A percentile compares a stretch with the other conserved stretches of the same genome.
phyloP scores from a whole-genome alignment of 2,797 vertebrate genomes.

The Dicrostonyx torquatus region DNA sequence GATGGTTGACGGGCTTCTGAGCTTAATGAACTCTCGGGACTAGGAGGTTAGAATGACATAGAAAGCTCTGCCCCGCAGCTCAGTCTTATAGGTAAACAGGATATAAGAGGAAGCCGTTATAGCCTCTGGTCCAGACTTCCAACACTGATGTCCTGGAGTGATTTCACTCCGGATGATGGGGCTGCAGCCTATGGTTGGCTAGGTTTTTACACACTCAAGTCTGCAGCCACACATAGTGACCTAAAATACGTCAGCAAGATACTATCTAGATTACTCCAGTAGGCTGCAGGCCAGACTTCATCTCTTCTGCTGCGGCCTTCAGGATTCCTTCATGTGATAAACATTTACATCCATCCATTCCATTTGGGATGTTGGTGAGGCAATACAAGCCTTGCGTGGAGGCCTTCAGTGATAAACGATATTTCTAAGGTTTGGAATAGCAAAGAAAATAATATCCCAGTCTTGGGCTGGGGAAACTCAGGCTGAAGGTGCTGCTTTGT shows the following conservation, averaged over 20 bases:
- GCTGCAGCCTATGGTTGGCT: not conserved
- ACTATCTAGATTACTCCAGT: not conserved
- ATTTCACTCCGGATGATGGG: not conserved
- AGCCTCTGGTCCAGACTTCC: not conserved
- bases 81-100: not conserved
- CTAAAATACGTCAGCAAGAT: not conserved
- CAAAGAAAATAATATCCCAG: not conserved
- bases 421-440: not conserved
- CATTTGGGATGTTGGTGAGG: not conserved
- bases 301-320: not conserved
- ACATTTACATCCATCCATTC: not conserved
- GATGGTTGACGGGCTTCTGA: not conserved
- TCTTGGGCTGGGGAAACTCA: conserved; percentile 17
- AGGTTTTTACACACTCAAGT: not conserved
- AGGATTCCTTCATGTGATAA: not conserved
- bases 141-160: not conserved
- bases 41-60: not conserved
- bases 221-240: not conserved
- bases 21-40: not conserved
- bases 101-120: not conserved
- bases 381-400: not conserved
- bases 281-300: not conserved
- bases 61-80: not conserved
- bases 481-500: not conserved
- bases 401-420: not conserved